These are phyloP conservation scores for Noctua janthe DNA, from an alignment of 2,888 invertebrate genomes.

Conservation along the genomic window DNA sequence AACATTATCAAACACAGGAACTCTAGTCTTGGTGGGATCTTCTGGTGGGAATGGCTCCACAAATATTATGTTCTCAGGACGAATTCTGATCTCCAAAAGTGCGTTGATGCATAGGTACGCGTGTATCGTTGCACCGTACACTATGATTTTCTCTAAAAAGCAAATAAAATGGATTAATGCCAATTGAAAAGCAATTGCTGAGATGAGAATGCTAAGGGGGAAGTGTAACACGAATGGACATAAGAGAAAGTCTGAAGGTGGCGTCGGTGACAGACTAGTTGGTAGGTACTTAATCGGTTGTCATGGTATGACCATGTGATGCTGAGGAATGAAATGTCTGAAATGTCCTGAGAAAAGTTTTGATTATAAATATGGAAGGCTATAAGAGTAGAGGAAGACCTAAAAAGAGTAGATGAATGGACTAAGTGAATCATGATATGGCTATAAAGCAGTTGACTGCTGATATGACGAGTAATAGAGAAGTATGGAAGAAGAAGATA, in stretches of 20 bases:
- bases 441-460: not conserved
- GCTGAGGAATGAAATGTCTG: not conserved
- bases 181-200: not conserved
- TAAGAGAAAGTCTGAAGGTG: not conserved
- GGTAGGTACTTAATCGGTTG: not conserved
- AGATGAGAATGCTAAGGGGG: not conserved
- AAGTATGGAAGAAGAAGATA: not conserved
- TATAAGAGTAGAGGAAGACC: not conserved
- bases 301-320: not conserved
- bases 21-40: slow-evolving; percentile 74
- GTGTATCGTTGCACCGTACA: slow-evolving; percentile 93
- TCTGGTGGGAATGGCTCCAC: slow-evolving; percentile 89
- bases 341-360: not conserved
- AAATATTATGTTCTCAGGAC: slow-evolving; percentile 90
- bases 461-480: not conserved
- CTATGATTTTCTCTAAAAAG: slow-evolving; percentile 87
- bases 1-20: slow-evolving; percentile 81
- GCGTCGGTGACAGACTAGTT: not conserved
- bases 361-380: not conserved
- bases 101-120: slow-evolving; percentile 92
- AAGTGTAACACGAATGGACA: not conserved
- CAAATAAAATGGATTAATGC: not conserved
- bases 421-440: not conserved
- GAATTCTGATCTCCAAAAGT: slow-evolving; percentile 90
- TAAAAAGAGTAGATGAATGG: not conserved